Conservation (phyloP, 2,113 vertebrate genomes). For the Cariama cristata region DNA sequence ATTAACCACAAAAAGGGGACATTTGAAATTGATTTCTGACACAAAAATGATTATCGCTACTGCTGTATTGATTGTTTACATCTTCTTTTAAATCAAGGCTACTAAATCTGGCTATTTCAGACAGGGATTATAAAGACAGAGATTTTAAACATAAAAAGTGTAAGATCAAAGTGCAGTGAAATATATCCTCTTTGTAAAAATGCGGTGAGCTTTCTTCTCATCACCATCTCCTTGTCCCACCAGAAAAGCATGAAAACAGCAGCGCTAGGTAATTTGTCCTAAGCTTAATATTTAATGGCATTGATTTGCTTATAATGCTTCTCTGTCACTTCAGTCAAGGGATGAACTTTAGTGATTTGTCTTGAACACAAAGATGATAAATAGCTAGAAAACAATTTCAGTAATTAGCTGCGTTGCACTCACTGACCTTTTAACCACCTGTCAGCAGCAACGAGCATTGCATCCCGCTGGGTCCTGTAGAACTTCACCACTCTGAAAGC, state of each 20-base stretch:
- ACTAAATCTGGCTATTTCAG: background rate
- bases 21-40: background rate
- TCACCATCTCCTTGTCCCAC: background rate
- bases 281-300: slow-evolving; percentile 3
- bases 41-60: background rate
- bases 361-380: background rate
- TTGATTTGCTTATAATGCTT: slow-evolving; percentile 13
- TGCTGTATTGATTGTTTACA: background rate
- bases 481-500: slow-evolving; percentile 86
- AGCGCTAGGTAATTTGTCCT: background rate
- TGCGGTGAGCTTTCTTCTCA: background rate
- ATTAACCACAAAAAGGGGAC: background rate
- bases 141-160: background rate
- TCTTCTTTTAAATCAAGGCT: background rate
- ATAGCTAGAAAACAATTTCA: background rate
- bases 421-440: slow-evolving; percentile 91
- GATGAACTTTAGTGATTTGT: background rate
- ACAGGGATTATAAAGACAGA: background rate
- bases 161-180: background rate
- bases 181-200: background rate
- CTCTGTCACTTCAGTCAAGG: background rate
- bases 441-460: slow-evolving; percentile 88
- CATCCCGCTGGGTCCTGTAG: slow-evolving; percentile 87
- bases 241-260: background rate
- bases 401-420: background rate